Base-by-base conservation (phyloP, 2,113 vertebrate species). In the Gadus macrocephalus region DNA sequence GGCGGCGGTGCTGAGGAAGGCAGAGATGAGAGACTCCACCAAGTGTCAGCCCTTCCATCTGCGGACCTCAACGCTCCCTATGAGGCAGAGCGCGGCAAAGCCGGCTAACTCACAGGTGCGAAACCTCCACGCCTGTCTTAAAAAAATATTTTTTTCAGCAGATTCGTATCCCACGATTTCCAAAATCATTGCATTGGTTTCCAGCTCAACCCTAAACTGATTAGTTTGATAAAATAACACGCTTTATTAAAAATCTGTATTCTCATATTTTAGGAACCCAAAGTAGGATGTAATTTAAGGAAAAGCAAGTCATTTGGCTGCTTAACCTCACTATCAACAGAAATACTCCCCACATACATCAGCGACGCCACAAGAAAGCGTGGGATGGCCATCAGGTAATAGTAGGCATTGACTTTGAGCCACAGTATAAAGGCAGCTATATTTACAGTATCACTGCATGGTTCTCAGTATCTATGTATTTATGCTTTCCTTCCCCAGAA, bases 341-440 rank as follows among this genome's bases (percentile, higher is more conserved):
- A 96, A 80, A 97, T 94, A 11, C 94, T 98, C 55, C 97, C 97
- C 4, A 92, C 93, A 25, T 91, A 92, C 80, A 96, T 96, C 80
- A 94, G 95, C 62, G 96, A 98, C 62, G 92, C 94, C 76, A 89
- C 87, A 68, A 95, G 95, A 82, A 94, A 91, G 83, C 93, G 96
- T 67, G 81, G 91, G 66, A 84, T 84, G 79, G 94, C 94, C 60
- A 92, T 97, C 85, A 94, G 93, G 97, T 98, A 19, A 28, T 11
- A 19, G 9, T 15, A 16, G 25, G 61, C 15, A 8, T 27, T 64
- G 27, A 5, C 27, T 25, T 28, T 4, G 22, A 11, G 25, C 15
- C 15, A 63, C 15, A 12, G 15, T 11, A 62, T 2, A 27, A 62
- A 12, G 27, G 14, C 1, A 63, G 20, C 20, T 17, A 20, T 17